Conservation (phyloP, 2,888 invertebrate genomes). For the Drosophila borealis region DNA sequence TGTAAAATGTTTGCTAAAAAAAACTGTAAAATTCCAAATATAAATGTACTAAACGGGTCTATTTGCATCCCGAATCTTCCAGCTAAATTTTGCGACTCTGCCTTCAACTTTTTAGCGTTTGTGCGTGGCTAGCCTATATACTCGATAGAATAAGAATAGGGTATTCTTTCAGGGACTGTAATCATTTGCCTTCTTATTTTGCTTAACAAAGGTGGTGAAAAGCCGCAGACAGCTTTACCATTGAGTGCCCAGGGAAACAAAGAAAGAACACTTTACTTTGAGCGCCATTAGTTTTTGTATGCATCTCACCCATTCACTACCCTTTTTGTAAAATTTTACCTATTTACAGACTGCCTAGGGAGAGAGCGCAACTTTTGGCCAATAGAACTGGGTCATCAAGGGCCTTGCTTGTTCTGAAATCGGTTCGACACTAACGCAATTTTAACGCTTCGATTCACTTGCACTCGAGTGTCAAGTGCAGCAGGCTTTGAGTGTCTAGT, state of each 20-base stretch:
- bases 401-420: constrained; percentile 4
- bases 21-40: too few species aligned
- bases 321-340: not conserved
- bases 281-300: constrained; percentile 7
- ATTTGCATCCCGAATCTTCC: too few species aligned
- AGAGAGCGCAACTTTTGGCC: constrained; percentile 6
- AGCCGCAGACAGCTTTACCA: not conserved
- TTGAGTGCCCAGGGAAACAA: not conserved
- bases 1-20: too few species aligned
- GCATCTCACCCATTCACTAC: not conserved
- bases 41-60: too few species aligned
- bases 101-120: too few species aligned
- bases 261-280: constrained; percentile 2
- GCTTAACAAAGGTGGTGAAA: not conserved
- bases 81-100: too few species aligned
- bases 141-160: too few species aligned
- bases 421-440: constrained; percentile 14
- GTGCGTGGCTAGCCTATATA: too few species aligned
- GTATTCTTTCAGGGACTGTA: too few species aligned
- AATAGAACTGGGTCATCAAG: not conserved
- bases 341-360: too few species aligned
- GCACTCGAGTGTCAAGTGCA: constrained; percentile 25
- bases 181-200: too few species aligned
- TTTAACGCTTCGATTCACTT: constrained; percentile 26
- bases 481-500: constrained; percentile 13